Conservation (phyloP, 2,888 invertebrate species). For the Neoascia interrupta region DNA sequence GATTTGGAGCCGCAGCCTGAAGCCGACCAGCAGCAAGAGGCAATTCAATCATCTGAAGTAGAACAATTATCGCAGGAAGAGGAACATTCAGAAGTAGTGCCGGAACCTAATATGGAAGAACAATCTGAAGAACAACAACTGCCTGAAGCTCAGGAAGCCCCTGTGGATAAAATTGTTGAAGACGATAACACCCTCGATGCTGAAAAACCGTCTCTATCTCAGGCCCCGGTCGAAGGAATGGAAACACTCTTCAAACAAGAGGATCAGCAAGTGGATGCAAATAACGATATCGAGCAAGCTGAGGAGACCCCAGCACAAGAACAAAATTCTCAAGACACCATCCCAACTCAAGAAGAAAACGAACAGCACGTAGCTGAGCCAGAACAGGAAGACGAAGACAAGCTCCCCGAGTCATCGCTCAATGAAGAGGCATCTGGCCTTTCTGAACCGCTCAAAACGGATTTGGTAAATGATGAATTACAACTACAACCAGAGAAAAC, state of each 20-base stretch:
- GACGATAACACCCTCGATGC: too few relatives aligned
- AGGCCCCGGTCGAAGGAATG: too few relatives aligned
- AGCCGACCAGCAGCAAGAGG: too few relatives aligned
- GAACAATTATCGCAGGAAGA: neutral
- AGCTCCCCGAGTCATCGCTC: neutral
- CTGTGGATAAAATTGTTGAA: too few relatives aligned
- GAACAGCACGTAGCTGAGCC: neutral
- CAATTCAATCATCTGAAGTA: too few relatives aligned
- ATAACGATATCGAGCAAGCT: neutral
- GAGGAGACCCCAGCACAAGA: neutral
- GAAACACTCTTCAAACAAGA: too few relatives aligned
- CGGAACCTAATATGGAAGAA: neutral
- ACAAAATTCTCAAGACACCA: neutral
- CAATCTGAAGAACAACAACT: neutral
- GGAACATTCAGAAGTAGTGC: neutral
- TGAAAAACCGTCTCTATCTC: too few relatives aligned
- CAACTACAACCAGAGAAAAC: constrained; percentile 1
- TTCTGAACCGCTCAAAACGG: too few relatives aligned
- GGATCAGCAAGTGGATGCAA: neutral
- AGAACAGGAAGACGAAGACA: constrained; percentile 5
- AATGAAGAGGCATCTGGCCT: too few relatives aligned
- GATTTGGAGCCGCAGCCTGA: too few relatives aligned
- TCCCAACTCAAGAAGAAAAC: neutral
- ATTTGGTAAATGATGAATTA: too few relatives aligned
- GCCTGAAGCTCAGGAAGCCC: neutral